Percentiles rank a stretch among this genome's conserved stretches.
These are phyloP conservation scores for Gymnoscopelus microlampas DNA, from an alignment of 2,797 vertebrate genomes.

Conservation along the genomic window DNA sequence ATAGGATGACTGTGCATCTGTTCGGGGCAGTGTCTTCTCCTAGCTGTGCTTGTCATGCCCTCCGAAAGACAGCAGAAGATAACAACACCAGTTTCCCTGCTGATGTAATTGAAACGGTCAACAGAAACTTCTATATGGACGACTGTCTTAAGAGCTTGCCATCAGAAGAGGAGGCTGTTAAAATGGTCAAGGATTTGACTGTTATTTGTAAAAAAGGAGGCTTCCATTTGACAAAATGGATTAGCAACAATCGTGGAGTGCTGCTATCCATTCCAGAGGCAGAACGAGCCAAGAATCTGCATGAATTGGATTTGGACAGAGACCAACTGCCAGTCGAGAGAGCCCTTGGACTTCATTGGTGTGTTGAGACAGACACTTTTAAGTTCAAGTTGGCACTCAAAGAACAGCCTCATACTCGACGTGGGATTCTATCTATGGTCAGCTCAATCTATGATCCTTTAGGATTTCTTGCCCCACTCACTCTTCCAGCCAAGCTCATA, in stretches of 20 bases:
- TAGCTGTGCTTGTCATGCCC: too few relatives aligned
- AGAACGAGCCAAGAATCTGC: slow-evolving; percentile 10
- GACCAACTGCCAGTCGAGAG: slow-evolving; percentile 4
- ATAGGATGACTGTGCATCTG: too few relatives aligned
- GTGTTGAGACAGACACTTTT: slow-evolving; percentile 6
- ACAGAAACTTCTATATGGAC: too few relatives aligned
- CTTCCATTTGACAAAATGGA: slow-evolving; percentile 14
- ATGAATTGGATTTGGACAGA: too few relatives aligned
- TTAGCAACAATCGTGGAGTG: not conserved
- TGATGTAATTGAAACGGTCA: too few relatives aligned
- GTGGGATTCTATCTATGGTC: slow-evolving; percentile 16
- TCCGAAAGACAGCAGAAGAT: too few relatives aligned
- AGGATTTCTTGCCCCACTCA: slow-evolving; percentile 7
- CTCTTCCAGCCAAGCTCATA: slow-evolving; percentile 9
- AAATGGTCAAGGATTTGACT: not conserved
- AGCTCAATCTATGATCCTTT: slow-evolving; percentile 25
- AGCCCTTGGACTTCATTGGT: slow-evolving; percentile 16
- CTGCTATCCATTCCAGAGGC: slow-evolving; percentile 6
- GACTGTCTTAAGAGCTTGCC: too few relatives aligned
- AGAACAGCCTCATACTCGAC: slow-evolving; percentile 3
- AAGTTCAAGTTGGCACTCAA: slow-evolving; percentile 9
- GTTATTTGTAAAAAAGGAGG: slow-evolving; percentile 8
- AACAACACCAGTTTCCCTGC: too few relatives aligned
- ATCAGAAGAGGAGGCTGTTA: not conserved
- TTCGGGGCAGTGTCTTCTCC: too few relatives aligned